Evolutionary conservation across 2,888 invertebrate species (phyloP), one percentile per base, ranked within the genome.

Genomic region (Scelioninae gen. 1): DNA sequence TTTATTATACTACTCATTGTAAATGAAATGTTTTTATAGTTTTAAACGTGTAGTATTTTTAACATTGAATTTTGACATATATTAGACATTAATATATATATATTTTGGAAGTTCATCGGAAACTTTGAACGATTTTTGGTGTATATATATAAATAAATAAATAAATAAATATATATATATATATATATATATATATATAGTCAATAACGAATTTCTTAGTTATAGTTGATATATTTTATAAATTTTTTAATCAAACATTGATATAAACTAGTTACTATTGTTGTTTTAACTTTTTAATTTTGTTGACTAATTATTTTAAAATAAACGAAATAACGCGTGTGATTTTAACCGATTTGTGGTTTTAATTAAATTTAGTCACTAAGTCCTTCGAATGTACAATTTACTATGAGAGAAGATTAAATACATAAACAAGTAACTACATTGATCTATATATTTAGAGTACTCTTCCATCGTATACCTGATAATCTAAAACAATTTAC

Each of bases 291-390:
- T 40, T 53, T 63, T 47, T 74, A 47, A 45, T 23, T 78, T 78
- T 74, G 68, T 80, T 80, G 68, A 62, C 51, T 68, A 74, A 74
- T 74, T 43, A 31, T 72, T 66, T 74, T 79, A 71, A 31, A 7
- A 31, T 51, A 38, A 49, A 45, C 4, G 29, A 6, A 51, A 23
- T 62, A 34, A 9, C 29, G n/a, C 23, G 56, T 13, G 62, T 62
- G 60, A 51, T 62, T 71, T 58, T 49, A 63, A 43, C 56, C 34
- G 16, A 56, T 32, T 58, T 55, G 16, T 16, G 31, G 38, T 47
- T 75, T 75, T 38, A 65, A 15, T 66, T 53, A 16, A 51, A 16
- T n/a, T 47, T 51, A 62, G 45, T 69, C n/a, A 47, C 11, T 55
- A 69, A 62, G 3, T n/a, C 32, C n/a, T 9, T 34, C 32, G 10